These are phyloP conservation scores for Natator depressus DNA, from an alignment of 2,113 vertebrate genomes.

Conservation along the genomic window DNA sequence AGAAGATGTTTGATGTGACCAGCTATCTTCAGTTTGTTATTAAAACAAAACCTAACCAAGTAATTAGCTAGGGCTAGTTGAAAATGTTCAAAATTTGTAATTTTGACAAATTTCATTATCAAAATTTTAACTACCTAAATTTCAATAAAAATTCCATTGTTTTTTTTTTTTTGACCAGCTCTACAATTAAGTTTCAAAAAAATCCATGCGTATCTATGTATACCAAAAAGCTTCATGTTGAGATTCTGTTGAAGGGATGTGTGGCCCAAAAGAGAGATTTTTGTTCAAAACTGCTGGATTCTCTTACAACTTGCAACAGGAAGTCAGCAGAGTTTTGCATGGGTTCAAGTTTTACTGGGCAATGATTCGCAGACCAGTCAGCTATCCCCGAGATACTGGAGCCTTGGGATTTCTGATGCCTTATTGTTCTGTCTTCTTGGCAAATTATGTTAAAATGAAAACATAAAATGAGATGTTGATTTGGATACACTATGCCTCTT, in stretches of 20 bases:
- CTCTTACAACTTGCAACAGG: not conserved
- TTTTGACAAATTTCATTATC: not conserved
- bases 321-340: not conserved
- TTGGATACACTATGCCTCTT: not conserved
- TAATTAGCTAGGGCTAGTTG: not conserved
- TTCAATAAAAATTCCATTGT: fast-evolving
- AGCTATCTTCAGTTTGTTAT: not conserved
- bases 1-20: not conserved
- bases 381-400: not conserved
- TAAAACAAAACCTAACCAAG: not conserved
- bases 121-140: fast-evolving
- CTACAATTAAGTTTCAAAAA: not conserved
- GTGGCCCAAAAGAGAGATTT: not conserved
- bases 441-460: not conserved
- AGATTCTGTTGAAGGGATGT: not conserved
- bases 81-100: not conserved
- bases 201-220: not conserved
- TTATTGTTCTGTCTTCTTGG: not conserved
- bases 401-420: not conserved
- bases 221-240: not conserved
- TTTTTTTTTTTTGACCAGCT: not conserved
- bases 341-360: not conserved
- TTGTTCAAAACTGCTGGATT: not conserved
- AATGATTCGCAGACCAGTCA: not conserved
- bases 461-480: not conserved